phyloP scores from a whole-genome alignment of 2,888 invertebrate species.

The Ctena decussata region DNA sequence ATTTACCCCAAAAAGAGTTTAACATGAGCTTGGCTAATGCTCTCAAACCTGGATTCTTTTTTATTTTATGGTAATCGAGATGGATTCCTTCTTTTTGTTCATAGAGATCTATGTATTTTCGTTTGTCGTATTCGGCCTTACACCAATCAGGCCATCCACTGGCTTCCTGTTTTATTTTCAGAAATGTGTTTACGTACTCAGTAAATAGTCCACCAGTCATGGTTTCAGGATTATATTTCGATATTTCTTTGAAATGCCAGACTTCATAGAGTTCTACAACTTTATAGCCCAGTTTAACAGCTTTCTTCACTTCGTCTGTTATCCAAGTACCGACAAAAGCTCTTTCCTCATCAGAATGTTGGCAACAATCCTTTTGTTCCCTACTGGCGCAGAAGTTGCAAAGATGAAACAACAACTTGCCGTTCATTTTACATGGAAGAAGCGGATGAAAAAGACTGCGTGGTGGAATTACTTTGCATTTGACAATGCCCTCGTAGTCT shows the following conservation, averaged over 20 bases:
- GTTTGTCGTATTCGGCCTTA: slow-evolving; percentile 54
- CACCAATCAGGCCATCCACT: slow-evolving; percentile 70
- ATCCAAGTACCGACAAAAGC: slow-evolving; percentile 82
- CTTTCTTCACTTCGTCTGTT: slow-evolving; percentile 80
- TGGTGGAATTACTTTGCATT: slow-evolving; percentile 77
- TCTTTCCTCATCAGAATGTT: slow-evolving; percentile 72
- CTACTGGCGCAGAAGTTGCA: slow-evolving; percentile 72
- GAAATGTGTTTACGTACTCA: slow-evolving; percentile 75
- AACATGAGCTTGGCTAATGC: slow-evolving; percentile 42
- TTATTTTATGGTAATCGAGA: slow-evolving; percentile 44
- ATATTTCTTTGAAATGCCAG: slow-evolving; percentile 77
- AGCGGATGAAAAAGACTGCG: slow-evolving; percentile 77
- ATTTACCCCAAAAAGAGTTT: slow-evolving; percentile 58
- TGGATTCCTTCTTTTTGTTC: slow-evolving; percentile 50
- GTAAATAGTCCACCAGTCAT: slow-evolving; percentile 74
- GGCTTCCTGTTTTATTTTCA: slow-evolving; percentile 71
- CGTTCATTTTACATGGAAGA: slow-evolving; percentile 75
- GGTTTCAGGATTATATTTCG: slow-evolving; percentile 27
- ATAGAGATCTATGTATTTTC: slow-evolving; percentile 63
- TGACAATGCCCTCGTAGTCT: slow-evolving; percentile 75
- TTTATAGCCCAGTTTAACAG: slow-evolving; percentile 79
- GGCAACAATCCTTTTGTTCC: slow-evolving; percentile 10
- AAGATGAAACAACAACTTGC: slow-evolving; percentile 80
- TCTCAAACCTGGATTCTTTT: slow-evolving; percentile 49
- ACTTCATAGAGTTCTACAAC: slow-evolving; percentile 80